Evolutionary conservation across 2,797 vertebrate species (phyloP).

Genomic region (Brachyalestes nurse): DNA sequence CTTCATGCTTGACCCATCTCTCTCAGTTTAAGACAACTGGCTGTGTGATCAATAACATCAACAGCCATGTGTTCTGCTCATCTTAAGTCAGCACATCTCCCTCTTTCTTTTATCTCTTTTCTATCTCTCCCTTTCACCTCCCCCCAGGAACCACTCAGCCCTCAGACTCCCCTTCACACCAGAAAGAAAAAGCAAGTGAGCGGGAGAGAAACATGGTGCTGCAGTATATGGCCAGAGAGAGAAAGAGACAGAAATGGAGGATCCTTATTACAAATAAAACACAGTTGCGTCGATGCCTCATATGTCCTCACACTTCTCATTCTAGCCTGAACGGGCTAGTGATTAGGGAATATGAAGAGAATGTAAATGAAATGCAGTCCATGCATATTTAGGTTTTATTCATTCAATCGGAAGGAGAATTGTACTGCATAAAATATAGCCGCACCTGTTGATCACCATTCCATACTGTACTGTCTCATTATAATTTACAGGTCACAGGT

Average conservation of each 20-base stretch:
- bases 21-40: slow-evolving; percentile 23
- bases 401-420: neutral
- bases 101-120: neutral
- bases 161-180: slow-evolving; percentile 37
- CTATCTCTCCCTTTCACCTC: neutral
- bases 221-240: slow-evolving; percentile 55
- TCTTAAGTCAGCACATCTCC: slow-evolving; percentile 68
- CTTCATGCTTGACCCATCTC: neutral
- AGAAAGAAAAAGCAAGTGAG: slow-evolving; percentile 15
- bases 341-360: neutral
- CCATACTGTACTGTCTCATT: neutral
- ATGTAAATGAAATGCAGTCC: slow-evolving; percentile 22
- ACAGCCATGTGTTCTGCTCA: slow-evolving; percentile 61
- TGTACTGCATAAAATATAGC: neutral
- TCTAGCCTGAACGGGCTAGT: slow-evolving; percentile 15
- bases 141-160: slow-evolving; percentile 52
- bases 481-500: neutral
- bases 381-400: neutral
- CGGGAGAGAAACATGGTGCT: slow-evolving; percentile 4
- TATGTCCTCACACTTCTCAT: slow-evolving; percentile 17
- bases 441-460: neutral
- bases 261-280: slow-evolving; percentile 22
- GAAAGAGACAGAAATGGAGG: slow-evolving; percentile 3
- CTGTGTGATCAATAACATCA: slow-evolving; percentile 64
- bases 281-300: slow-evolving; percentile 15